Percentiles rank a stretch among this genome's conserved stretches.
Conservation (phyloP, 2,113 vertebrate genomes). For the Echinops telfairi region DNA sequence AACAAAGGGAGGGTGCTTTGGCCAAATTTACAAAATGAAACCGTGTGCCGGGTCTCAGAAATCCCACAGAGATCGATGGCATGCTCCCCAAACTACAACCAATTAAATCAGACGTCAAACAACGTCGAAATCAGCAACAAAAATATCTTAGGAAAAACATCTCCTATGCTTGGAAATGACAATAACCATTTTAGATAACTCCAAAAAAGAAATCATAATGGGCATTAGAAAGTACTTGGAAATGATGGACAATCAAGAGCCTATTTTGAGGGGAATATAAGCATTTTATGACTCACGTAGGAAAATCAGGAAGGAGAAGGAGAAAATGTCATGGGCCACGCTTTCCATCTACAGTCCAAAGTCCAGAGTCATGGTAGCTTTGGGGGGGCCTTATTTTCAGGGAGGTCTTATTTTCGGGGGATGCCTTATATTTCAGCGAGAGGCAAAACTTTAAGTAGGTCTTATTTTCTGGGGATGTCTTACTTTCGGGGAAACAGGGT, state of each 20-base stretch:
- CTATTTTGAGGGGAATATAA: background rate
- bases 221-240: slow-evolving; percentile 33
- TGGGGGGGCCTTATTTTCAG: no score
- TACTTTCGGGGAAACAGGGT: no score
- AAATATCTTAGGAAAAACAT: background rate
- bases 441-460: no score
- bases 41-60: background rate
- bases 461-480: no score
- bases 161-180: background rate
- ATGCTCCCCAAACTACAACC: background rate
- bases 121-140: slow-evolving; percentile 5
- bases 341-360: background rate
- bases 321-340: background rate
- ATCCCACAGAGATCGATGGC: background rate
- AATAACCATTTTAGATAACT: background rate
- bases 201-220: slow-evolving; percentile 34
- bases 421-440: no score
- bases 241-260: background rate
- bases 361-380: no score
- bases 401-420: no score
- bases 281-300: background rate
- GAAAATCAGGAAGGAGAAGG: background rate
- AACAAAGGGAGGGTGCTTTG: fast-evolving
- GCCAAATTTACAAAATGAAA: background rate
- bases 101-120: background rate